Evolutionary conservation across 2,797 vertebrate genomes (phyloP), one percentile per base, ranked within the genome.

Genomic region (Sebastes taczanowskii): DNA sequence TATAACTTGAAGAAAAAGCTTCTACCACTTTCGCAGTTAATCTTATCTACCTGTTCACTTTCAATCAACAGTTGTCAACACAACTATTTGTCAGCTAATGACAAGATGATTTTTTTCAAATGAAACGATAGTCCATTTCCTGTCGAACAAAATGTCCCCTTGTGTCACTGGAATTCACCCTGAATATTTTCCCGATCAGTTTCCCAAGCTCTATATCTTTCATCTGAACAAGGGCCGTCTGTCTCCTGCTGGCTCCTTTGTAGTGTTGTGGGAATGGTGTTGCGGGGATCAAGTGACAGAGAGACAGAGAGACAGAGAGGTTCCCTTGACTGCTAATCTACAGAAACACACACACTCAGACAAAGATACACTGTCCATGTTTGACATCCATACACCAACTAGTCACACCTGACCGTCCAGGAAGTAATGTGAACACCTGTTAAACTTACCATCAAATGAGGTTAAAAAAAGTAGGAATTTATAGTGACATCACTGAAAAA

Each of bases 181-280:
- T 1, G 86, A 92, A 94, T 90, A 91, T 92, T 93, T 91, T 81
- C 46, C 70, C 11, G 46, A 89, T 92, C 83, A 86, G 92, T 94
- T 93, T 91, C 90, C 90, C 88, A 86, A 91, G 89, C 69, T 86
- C 77, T 85, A 75, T 91, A 75, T 91, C 91, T 86, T 85, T 90
- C 85, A 91, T 91, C 84, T 74, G 88, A 94, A 95, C 94, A 95
- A 95, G 89, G 91, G 65, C 56, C 1, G 82, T 72, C 93, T 94
- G 91, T 95, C 83, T 93, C 84, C 82, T 66, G 80, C 74, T 67
- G 49, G 74, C 49, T 78, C 85, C 87, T 93, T 92, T 95, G 93
- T 94, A 88, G 88, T 83, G 84, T 88, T 91, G 88, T 94, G 92
- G 91, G 92, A 95, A 93, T 76, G 7, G 77, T 89, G 88, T 89